Evolutionary conservation across 2,113 vertebrate genomes (phyloP).

Genomic region (Microcebus jonahi): DNA sequence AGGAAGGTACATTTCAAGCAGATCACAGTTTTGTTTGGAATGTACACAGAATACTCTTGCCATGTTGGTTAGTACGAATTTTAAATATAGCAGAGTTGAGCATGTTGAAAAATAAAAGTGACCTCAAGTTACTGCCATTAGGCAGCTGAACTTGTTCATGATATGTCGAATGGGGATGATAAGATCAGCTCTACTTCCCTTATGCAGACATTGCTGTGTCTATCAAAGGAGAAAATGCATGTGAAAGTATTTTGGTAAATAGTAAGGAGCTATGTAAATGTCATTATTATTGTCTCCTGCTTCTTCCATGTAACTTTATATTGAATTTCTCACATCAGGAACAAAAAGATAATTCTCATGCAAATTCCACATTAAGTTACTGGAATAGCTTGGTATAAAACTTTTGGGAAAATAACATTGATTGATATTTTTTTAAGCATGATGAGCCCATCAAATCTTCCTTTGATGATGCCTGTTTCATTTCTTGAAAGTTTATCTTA

Average conservation of each 20-base stretch:
- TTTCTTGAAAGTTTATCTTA: slow-evolving; percentile 20
- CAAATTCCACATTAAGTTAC: neutral
- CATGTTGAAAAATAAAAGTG: slow-evolving; percentile 28
- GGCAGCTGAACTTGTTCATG: neutral
- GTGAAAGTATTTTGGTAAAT: neutral
- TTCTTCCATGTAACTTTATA: neutral
- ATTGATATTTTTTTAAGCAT: neutral
- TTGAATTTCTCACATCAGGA: slow-evolving; percentile 23
- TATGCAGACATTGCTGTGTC: neutral
- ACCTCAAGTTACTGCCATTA: neutral
- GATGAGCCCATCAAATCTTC: neutral
- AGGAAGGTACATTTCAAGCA: neutral
- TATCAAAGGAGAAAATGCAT: neutral
- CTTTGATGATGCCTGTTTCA: neutral
- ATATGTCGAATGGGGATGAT: accelerated
- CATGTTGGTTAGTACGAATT: neutral
- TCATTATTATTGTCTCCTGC: neutral
- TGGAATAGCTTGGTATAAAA: neutral
- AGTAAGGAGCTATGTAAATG: neutral
- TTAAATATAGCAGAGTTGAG: neutral
- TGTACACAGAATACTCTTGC: neutral
- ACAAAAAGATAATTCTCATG: slow-evolving; percentile 19
- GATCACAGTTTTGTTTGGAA: neutral
- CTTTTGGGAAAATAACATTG: neutral
- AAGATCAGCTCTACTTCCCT: too few relatives aligned